phyloP scores from a whole-genome alignment of 2,888 invertebrate genomes.

The Lasioglossum vierecki region DNA sequence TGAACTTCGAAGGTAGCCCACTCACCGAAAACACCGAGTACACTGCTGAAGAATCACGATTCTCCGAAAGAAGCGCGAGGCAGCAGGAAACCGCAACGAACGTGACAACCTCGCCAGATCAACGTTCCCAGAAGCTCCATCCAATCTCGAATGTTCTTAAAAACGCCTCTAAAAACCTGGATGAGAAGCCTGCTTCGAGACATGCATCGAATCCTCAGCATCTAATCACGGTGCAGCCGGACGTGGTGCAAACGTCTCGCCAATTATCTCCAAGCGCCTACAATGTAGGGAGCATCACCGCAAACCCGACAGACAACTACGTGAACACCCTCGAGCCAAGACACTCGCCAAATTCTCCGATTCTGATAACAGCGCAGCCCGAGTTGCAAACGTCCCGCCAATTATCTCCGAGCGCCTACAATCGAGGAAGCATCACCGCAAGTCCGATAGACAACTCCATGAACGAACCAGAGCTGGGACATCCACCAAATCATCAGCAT shows the following conservation, averaged over 20 bases:
- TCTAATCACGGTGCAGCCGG: neutral
- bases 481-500: neutral
- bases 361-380: neutral
- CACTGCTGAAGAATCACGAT: constrained; percentile 78
- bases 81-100: constrained; percentile 56
- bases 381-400: constrained; percentile 23
- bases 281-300: neutral
- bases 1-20: constrained; percentile 81
- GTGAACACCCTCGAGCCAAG: neutral
- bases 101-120: constrained; percentile 24
- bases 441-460: constrained; percentile 34
- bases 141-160: constrained; percentile 31
- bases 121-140: constrained; percentile 64
- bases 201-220: neutral
- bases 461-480: neutral
- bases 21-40: constrained; percentile 80
- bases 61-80: constrained; percentile 65
- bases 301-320: constrained; percentile 35
- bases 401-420: constrained; percentile 14
- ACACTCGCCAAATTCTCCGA: neutral
- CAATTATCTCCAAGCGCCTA: constrained; percentile 21
- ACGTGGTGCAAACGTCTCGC: constrained; percentile 13
- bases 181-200: neutral
- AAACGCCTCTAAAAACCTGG: neutral
- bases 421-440: neutral